These are phyloP conservation scores for Spodoptera picta DNA, from an alignment of 2,888 invertebrate genomes.

Conservation along the genomic window DNA sequence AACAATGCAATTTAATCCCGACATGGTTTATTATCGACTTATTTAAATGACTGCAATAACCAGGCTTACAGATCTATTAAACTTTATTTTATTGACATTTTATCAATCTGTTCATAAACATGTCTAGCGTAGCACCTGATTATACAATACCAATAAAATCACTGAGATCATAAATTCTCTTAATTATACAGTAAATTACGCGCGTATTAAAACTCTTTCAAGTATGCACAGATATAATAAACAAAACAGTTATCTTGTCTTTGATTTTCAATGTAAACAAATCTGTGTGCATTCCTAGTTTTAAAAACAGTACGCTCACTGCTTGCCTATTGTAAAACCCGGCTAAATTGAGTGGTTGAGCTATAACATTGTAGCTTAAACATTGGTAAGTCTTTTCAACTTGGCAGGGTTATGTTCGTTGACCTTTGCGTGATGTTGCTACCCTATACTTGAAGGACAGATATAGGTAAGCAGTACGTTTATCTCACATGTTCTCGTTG, in stretches of 20 bases:
- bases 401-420: conserved; percentile 69
- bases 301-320: conserved; percentile 56
- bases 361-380: conserved; percentile 1
- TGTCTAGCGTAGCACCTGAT: conserved; percentile 1
- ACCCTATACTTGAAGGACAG: conserved; percentile 50
- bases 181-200: conserved; percentile 6
- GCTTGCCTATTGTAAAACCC: conserved; percentile 63
- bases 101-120: conserved; percentile 3
- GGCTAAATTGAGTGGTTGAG: conserved; percentile 46
- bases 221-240: conserved; percentile 33
- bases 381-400: conserved; percentile 41
- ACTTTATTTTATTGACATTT: background rate
- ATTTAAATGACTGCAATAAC: background rate
- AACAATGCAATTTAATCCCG: background rate
- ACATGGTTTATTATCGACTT: conserved; percentile 7
- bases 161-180: background rate
- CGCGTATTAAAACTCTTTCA: conserved; percentile 30
- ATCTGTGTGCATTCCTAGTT: conserved; percentile 51
- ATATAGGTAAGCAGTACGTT: conserved; percentile 51
- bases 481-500: conserved; percentile 39
- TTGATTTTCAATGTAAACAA: conserved; percentile 54
- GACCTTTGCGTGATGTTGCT: conserved; percentile 65
- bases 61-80: background rate
- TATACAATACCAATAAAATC: conserved; percentile 2
- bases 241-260: conserved; percentile 49